These are phyloP conservation scores for Phrynocephalus versicolor DNA, from an alignment of 2,113 vertebrate genomes.

Conservation along the genomic window DNA sequence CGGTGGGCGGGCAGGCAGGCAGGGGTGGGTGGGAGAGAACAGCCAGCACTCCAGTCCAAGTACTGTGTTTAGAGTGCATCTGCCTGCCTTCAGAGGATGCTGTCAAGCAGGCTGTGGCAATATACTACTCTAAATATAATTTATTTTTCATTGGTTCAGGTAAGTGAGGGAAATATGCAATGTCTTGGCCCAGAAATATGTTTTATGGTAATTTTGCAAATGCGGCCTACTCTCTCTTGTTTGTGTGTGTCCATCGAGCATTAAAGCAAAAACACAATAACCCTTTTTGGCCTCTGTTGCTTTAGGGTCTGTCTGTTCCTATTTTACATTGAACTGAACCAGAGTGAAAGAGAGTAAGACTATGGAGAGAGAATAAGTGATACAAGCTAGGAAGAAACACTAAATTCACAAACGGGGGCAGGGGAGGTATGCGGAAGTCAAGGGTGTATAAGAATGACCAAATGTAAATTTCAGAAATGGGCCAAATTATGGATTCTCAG, in stretches of 20 bases:
- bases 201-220: conserved; percentile 74
- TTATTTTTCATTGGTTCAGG: conserved; percentile 75
- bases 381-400: conserved; percentile 24
- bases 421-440: conserved; percentile 50
- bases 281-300: conserved; percentile 66
- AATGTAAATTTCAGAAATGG: conserved; percentile 80
- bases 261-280: conserved; percentile 69
- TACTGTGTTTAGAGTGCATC: conserved; percentile 66
- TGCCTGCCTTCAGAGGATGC: conserved; percentile 68
- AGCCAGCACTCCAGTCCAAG: conserved; percentile 55
- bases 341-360: conserved; percentile 53
- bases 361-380: conserved; percentile 58
- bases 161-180: conserved; percentile 78
- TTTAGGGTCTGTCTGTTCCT: conserved; percentile 70
- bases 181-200: conserved; percentile 75
- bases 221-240: conserved; percentile 55
- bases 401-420: conserved; percentile 44
- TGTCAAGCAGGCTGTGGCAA: conserved; percentile 76
- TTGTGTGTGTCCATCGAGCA: conserved; percentile 65
- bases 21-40: conserved; percentile 59
- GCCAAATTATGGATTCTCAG: conserved; percentile 78
- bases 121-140: conserved; percentile 79
- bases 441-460: conserved; percentile 75
- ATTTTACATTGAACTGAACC: conserved; percentile 74
- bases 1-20: too few species aligned